These are phyloP conservation scores for Lamellibrachia columna DNA, from an alignment of 2,888 invertebrate genomes.

Conservation along the genomic window DNA sequence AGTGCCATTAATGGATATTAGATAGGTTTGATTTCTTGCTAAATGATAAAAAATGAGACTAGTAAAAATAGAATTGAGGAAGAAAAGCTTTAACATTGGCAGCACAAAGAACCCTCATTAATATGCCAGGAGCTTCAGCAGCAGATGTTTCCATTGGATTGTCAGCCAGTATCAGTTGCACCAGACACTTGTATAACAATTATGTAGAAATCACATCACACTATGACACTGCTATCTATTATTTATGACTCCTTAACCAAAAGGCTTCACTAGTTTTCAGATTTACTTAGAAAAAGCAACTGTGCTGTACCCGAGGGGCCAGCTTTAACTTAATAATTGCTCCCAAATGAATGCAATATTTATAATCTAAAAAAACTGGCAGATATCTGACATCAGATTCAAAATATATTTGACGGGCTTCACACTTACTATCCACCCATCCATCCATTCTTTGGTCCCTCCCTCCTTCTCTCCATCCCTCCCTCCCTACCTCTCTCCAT, in stretches of 20 bases:
- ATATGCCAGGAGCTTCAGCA: no score
- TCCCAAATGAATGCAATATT: background rate
- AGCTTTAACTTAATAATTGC: background rate
- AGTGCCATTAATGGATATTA: no score
- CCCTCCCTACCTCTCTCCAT: background rate
- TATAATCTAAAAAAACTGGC: background rate
- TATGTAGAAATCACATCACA: background rate
- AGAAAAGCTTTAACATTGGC: no score
- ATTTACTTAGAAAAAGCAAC: background rate
- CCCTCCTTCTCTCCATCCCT: background rate
- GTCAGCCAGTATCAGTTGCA: no score
- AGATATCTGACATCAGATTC: background rate
- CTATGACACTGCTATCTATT: background rate
- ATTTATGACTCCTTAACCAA: conserved; percentile 2
- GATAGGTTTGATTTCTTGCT: no score
- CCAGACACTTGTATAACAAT: no score
- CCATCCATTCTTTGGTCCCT: background rate
- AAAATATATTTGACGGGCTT: background rate
- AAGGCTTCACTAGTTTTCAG: background rate
- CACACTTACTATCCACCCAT: background rate
- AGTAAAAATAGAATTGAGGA: no score
- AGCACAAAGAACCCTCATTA: no score
- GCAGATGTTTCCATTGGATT: no score
- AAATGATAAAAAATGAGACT: no score
- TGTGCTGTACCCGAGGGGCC: background rate